Percentiles rank a stretch among this genome's conserved stretches.
These are phyloP conservation scores for Tapera naevia DNA, from an alignment of 2,797 vertebrate genomes.

Conservation along the genomic window DNA sequence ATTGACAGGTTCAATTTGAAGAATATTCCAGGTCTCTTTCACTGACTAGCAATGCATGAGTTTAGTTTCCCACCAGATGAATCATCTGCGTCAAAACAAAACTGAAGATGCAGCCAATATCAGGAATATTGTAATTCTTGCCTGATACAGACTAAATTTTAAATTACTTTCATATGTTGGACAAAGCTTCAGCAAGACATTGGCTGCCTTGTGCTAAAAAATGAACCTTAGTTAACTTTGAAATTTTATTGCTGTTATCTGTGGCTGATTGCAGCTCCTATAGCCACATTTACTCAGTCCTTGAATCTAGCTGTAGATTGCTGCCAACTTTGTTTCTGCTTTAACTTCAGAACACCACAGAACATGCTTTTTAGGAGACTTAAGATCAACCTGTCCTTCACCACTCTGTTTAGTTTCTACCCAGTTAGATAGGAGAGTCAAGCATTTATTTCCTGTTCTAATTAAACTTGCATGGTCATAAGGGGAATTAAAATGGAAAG, in stretches of 20 bases:
- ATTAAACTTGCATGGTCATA: neutral
- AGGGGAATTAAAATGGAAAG: neutral
- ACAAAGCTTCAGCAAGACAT: neutral
- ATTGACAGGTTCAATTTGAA: neutral
- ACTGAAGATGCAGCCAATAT: neutral
- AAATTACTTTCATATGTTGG: neutral
- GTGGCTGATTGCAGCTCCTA: neutral
- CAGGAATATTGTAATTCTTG: neutral
- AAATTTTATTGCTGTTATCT: neutral
- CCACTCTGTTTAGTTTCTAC: neutral
- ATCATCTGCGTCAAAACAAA: neutral
- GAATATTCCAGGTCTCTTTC: neutral
- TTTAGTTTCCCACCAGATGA: neutral
- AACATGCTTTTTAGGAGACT: neutral
- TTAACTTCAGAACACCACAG: neutral
- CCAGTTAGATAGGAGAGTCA: rapidly evolving
- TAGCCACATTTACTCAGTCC: neutral
- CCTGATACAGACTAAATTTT: neutral
- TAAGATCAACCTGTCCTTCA: neutral
- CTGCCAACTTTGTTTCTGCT: neutral
- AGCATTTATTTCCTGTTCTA: neutral
- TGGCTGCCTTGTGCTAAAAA: neutral
- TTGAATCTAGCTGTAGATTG: neutral
- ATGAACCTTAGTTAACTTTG: neutral
- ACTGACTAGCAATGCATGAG: neutral